A percentile compares a stretch with the other conserved stretches of the same genome.
Evolutionary conservation across 2,113 vertebrate species (phyloP).

Genomic region (Engystomops pustulosus): DNA sequence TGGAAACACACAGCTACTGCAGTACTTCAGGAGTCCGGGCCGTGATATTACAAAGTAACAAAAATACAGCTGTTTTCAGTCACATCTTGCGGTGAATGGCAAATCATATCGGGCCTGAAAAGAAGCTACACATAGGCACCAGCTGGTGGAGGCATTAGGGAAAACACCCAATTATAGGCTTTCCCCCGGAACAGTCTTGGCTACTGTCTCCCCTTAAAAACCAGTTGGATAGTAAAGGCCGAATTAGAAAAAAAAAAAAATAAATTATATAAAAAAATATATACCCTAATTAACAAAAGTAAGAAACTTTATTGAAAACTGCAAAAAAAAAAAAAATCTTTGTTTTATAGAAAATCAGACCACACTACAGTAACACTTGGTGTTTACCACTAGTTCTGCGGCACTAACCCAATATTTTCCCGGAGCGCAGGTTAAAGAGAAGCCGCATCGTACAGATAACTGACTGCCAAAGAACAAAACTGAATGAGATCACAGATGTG

Average conservation of each 20-base stretch:
- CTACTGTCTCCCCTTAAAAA: slow-evolving; percentile 33
- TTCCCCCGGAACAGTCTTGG: slow-evolving; percentile 1
- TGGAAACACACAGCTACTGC: neutral
- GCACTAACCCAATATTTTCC: neutral
- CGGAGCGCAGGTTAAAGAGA: neutral
- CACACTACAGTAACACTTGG: neutral
- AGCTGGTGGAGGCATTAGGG: slow-evolving; percentile 18
- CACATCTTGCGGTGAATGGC: slow-evolving; percentile 24
- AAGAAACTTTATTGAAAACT: neutral
- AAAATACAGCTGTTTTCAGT: slow-evolving; percentile 14
- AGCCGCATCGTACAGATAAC: neutral
- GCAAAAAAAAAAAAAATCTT: neutral
- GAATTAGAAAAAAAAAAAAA: slow-evolving; percentile 3
- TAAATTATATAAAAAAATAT: neutral
- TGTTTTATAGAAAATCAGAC: neutral
- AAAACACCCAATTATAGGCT: slow-evolving; percentile 45
- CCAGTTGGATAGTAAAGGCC: neutral
- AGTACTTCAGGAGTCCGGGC: neutral
- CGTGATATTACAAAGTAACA: slow-evolving; percentile 1
- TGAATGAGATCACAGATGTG: slow-evolving; percentile 25
- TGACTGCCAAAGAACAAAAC: neutral
- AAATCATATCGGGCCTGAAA: slow-evolving; percentile 35
- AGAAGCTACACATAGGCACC: slow-evolving; percentile 36
- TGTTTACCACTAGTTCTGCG: neutral
- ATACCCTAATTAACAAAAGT: neutral